These are phyloP conservation scores for Clistopyga incitator DNA, from an alignment of 2,888 invertebrate species.

Conservation along the genomic window DNA sequence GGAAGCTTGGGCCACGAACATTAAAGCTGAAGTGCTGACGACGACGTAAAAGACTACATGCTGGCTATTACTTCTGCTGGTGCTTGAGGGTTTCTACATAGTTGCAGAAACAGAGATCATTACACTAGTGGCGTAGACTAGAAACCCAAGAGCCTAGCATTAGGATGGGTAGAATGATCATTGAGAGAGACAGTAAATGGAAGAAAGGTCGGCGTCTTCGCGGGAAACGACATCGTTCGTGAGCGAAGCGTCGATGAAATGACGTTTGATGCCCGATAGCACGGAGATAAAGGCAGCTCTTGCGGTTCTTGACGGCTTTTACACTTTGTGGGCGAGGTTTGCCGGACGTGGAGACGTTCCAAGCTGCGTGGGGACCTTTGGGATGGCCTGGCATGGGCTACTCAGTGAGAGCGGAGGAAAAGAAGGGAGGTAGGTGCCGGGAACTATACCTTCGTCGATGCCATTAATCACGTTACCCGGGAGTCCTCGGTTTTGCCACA, in stretches of 20 bases:
- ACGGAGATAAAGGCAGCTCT: slow-evolving; percentile 73
- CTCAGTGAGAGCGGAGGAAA: slow-evolving; percentile 39
- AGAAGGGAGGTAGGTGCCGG: slow-evolving; percentile 16
- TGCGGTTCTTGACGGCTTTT: slow-evolving; percentile 53
- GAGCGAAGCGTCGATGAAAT: slow-evolving; percentile 57
- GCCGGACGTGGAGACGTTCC: slow-evolving; percentile 39
- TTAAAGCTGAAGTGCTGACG: slow-evolving; percentile 68
- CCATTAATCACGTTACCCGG: slow-evolving; percentile 80
- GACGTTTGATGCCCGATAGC: slow-evolving; percentile 70
- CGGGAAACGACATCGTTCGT: slow-evolving; percentile 53
- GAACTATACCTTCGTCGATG: slow-evolving; percentile 69
- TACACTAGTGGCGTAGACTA: slow-evolving; percentile 7
- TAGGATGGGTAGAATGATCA: not conserved
- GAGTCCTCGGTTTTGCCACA: slow-evolving; percentile 74
- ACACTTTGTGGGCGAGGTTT: slow-evolving; percentile 43
- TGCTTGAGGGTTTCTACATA: slow-evolving; percentile 30
- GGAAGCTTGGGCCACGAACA: slow-evolving; percentile 54
- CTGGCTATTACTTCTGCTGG: not conserved
- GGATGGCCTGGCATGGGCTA: slow-evolving; percentile 37
- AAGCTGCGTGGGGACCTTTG: slow-evolving; percentile 11
- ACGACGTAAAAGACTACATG: slow-evolving; percentile 52
- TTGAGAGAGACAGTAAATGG: slow-evolving; percentile 13
- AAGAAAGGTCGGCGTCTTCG: slow-evolving; percentile 28
- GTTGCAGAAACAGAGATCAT: slow-evolving; percentile 30
- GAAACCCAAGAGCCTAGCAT: not conserved